Base-by-base conservation (phyloP, 2,113 vertebrate genomes). In the Eurystomus gularis region DNA sequence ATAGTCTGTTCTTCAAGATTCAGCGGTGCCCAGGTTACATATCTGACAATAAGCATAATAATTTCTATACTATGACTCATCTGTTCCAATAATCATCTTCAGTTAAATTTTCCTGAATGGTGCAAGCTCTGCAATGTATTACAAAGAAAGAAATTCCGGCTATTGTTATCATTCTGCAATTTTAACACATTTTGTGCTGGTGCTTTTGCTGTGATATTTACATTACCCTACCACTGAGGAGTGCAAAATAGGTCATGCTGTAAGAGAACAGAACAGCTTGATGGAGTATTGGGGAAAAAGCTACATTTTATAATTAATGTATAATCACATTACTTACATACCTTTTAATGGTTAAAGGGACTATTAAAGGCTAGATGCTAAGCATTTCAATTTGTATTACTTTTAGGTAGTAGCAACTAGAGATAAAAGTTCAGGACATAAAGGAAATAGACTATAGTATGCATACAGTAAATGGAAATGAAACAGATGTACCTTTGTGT, bases 401-500 rank as follows among this genome's bases (percentile, higher is more conserved):
- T 78, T 82, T 82, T 55, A 76, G 51, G 44, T 46, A 92, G 80
- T 61, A 94, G 35, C 57, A 94, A 71, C 25, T 77, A 58, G 20
- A 55, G 90, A 21, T 21, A 75, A 72, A 35, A 3, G 8, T 82
- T 96, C 81, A 61, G 33, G 7, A 86, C 28, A 82, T 19, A 75
- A 48, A 75, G 13, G 2, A 4, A 55, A 37, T 39, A 26, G 16
- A 82, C 37, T 33, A 86, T 24, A 52, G 3, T 52, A 77, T 37
- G 28, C 64, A 76, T 28, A 51, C 6, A 57, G 24, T 52, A 82
- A 79, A 61, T 83, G 52, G 90, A 89, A 80, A 51, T 80, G 23
- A 95, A 95, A 95, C 42, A 94, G 61, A 71, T 79, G 20, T 31
- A 89, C 64, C 23, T 93, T 81, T 75, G 60, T 92, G 97, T 91